Evolutionary conservation across 2,113 vertebrate genomes (phyloP), one percentile per base, ranked within the genome.

Genomic region (Bubalus kerabau): DNA sequence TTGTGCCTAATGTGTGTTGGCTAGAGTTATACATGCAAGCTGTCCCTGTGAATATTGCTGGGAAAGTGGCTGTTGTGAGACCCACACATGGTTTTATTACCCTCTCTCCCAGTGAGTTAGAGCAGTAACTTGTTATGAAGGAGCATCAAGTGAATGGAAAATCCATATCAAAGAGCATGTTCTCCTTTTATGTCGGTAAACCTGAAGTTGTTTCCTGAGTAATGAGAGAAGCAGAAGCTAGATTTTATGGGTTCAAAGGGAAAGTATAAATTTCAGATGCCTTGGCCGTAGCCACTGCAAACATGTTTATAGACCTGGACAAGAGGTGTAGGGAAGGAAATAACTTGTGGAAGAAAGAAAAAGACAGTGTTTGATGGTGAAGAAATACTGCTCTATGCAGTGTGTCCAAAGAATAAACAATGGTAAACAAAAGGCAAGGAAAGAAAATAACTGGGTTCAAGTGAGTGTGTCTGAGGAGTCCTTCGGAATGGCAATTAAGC

Each of bases 181-280:
- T 94, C 91, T 91, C 24, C 94, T 97, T 97, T 97, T 90, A 97
- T 96, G 92, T 95, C 30, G 0, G 96, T 91, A 89, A 97, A 95
- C 36, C 48, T 59, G 67, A 96, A 95, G 94, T 67, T 95, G 91
- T 91, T 97, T 94, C 81, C 86, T 94, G 95, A 86, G 96, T 80
- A 97, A 95, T 91, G 97, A 97, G 89, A 94, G 91, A 83, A 89
- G 71, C 16, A 83, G 91, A 83, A 95, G 94, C 78, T 89, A 84
- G 92, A 82, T 97, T 95, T 97, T 96, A 95, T 86, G 40, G 62
- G 78, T 95, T 97, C 94, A 97, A 90, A 97, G 87, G 64, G 82
- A 96, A 97, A 97, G 89, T 64, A 96, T 97, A 97, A 90, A 97
- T 97, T 97, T 98, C 85, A 95, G 95, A 97, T 96, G 48, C 84